These are phyloP conservation scores for Percopsis transmontana DNA, from an alignment of 2,113 vertebrate genomes.

Conservation along the genomic window DNA sequence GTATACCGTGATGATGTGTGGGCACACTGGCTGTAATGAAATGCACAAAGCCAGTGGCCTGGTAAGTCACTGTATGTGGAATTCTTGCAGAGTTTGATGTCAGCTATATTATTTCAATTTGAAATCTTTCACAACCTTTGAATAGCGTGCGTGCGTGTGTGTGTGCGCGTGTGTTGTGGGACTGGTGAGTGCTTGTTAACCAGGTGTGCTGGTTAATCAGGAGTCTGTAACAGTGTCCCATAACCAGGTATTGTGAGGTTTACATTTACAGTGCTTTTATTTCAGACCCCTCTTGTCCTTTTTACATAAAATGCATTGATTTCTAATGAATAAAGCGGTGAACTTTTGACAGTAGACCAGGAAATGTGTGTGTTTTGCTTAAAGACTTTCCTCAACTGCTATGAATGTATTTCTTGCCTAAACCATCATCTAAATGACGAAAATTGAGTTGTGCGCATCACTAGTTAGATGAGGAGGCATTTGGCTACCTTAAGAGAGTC, in stretches of 20 bases:
- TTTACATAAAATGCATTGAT: slow-evolving; percentile 81
- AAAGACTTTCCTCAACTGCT: no score
- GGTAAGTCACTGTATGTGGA: slow-evolving; percentile 59
- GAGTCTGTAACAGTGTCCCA: slow-evolving; percentile 46
- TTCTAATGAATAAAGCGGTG: slow-evolving; percentile 83
- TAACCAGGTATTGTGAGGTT: slow-evolving; percentile 66
- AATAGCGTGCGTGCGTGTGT: slow-evolving; percentile 35
- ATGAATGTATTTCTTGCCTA: no score
- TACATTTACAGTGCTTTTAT: slow-evolving; percentile 72
- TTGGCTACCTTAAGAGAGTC: no score
- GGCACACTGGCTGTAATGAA: slow-evolving; percentile 56
- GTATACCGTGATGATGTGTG: slow-evolving; percentile 20
- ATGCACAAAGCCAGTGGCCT: slow-evolving; percentile 64
- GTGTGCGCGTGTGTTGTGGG: slow-evolving; percentile 42
- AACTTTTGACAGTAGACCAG: slow-evolving; percentile 62
- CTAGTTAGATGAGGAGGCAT: no score
- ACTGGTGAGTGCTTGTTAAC: slow-evolving; percentile 52
- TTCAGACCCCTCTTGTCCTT: slow-evolving; percentile 67
- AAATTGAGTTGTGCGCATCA: no score
- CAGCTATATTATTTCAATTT: slow-evolving; percentile 45
- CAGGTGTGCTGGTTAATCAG: slow-evolving; percentile 47
- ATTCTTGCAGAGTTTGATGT: slow-evolving; percentile 63
- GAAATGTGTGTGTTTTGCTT: slow-evolving; percentile 12
- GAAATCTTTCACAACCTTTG: slow-evolving; percentile 43
- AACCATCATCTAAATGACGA: neutral